Evolutionary conservation across 2,113 vertebrate genomes (phyloP).

Genomic region (Hippocampus mohnikei): DNA sequence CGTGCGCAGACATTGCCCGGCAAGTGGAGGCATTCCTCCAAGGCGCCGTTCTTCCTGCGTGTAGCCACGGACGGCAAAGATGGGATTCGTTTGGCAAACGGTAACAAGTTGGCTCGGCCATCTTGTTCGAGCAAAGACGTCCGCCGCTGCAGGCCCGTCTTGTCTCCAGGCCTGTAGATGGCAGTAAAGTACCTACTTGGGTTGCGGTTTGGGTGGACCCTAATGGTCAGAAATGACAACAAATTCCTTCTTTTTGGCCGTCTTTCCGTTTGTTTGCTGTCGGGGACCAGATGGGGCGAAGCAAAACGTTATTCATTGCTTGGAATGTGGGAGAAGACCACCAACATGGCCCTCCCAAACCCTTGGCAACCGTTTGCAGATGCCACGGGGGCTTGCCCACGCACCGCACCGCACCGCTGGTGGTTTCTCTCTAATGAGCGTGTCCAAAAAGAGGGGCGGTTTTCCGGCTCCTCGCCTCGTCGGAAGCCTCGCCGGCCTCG

Average conservation of each 20-base stretch:
- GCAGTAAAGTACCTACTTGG: background rate
- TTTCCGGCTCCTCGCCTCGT: background rate
- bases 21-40: constrained; percentile 28
- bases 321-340: background rate
- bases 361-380: constrained; percentile 1
- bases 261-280: background rate
- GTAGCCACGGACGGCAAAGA: background rate
- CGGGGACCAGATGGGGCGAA: background rate
- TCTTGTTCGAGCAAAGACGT: background rate
- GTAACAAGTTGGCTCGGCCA: background rate
- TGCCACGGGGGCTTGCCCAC: background rate
- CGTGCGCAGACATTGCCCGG: constrained; percentile 52
- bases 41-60: background rate
- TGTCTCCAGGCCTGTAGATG: background rate
- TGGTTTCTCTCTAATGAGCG: background rate
- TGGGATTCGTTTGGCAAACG: background rate
- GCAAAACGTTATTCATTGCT: background rate
- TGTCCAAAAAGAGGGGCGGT: background rate
- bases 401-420: background rate
- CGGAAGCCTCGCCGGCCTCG: background rate
- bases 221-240: background rate
- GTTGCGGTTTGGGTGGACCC: too few relatives aligned
- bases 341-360: background rate
- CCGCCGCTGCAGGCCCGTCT: background rate
- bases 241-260: background rate